phyloP scores from a whole-genome alignment of 2,113 vertebrate species.

The Prunella himalayana region DNA sequence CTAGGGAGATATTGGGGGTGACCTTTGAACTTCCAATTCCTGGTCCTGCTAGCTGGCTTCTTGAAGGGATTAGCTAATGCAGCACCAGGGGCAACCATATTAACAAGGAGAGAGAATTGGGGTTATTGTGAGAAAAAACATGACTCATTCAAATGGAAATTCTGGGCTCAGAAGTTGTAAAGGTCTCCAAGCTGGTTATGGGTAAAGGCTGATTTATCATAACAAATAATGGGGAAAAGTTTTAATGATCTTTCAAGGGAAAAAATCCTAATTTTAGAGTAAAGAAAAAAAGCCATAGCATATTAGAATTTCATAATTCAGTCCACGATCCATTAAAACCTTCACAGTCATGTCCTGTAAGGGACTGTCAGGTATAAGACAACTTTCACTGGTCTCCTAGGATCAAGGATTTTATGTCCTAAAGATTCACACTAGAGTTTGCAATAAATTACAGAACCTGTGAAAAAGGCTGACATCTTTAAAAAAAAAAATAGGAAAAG shows the following conservation, averaged over 20 bases:
- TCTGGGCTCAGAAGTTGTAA: background rate
- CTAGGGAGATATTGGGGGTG: background rate
- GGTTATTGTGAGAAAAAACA: background rate
- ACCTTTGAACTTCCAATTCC: slow-evolving; percentile 26
- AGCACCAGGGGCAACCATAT: background rate
- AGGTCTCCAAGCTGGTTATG: background rate
- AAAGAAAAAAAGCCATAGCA: background rate
- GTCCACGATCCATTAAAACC: background rate
- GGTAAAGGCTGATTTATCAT: background rate
- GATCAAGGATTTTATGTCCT: background rate
- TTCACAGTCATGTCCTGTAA: background rate
- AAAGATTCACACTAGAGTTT: background rate
- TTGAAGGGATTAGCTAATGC: slow-evolving; percentile 12
- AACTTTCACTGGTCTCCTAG: background rate
- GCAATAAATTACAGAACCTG: background rate
- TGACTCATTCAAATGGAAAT: slow-evolving; percentile 26
- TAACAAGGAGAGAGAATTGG: slow-evolving; percentile 9
- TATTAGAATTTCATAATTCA: background rate
- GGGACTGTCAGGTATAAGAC: background rate
- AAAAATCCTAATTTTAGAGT: background rate
- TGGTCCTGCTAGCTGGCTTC: background rate
- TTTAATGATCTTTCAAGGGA: background rate
- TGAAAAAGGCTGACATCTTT: background rate
- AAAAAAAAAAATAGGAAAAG: background rate
- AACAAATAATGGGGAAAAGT: background rate